These are phyloP conservation scores for Esox lucius DNA, from an alignment of 2,797 vertebrate species.

Conservation along the genomic window DNA sequence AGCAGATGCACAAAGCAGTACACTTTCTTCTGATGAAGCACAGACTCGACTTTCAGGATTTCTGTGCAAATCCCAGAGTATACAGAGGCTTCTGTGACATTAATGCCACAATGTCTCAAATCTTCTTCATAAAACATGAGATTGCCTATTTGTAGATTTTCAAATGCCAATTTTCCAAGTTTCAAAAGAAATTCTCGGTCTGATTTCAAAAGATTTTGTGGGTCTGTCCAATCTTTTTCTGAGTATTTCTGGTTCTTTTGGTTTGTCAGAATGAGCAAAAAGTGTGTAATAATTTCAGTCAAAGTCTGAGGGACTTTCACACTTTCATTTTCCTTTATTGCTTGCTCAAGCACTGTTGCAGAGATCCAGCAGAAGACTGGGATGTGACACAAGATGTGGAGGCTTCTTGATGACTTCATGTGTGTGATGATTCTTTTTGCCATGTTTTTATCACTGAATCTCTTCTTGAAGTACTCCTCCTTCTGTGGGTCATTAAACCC, in stretches of 20 bases:
- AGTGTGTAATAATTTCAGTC: background rate
- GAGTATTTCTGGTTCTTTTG: slow-evolving; percentile 25
- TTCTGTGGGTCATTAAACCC: slow-evolving; percentile 3
- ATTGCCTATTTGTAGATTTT: slow-evolving; percentile 46
- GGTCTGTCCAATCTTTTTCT: too few species aligned
- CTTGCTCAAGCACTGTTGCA: background rate
- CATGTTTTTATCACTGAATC: background rate
- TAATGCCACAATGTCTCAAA: slow-evolving; percentile 35
- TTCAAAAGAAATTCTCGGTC: slow-evolving; percentile 45
- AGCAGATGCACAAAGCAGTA: slow-evolving; percentile 59
- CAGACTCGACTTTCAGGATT: slow-evolving; percentile 24
- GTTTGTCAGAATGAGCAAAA: background rate
- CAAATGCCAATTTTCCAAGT: slow-evolving; percentile 56
- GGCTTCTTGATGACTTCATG: background rate
- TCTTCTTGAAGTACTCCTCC: background rate
- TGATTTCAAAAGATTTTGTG: background rate
- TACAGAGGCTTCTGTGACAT: slow-evolving; percentile 29
- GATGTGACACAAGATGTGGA: background rate
- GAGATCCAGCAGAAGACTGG: background rate
- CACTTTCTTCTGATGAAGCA: slow-evolving; percentile 33
- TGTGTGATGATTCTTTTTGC: background rate
- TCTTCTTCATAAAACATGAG: slow-evolving; percentile 58
- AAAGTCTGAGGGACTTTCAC: background rate
- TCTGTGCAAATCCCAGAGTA: slow-evolving; percentile 40
- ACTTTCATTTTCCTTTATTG: background rate